Conservation (phyloP, 2,888 invertebrate genomes). For the Drosophila longiperda region DNA sequence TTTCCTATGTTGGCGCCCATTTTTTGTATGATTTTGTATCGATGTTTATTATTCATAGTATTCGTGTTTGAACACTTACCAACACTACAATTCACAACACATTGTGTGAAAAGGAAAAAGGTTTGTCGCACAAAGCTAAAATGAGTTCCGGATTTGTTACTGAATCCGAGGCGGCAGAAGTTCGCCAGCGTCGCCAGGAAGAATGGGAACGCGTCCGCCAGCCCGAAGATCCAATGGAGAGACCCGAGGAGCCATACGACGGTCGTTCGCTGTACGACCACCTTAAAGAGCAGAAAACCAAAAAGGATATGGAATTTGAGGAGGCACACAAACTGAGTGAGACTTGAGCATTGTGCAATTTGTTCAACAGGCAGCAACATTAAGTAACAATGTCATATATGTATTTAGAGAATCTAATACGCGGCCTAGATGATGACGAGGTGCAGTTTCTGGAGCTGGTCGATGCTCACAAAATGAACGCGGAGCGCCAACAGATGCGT, state of each 20-base stretch:
- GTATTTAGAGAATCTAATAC: constrained; percentile 90
- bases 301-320: constrained; percentile 96
- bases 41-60: constrained; percentile 6
- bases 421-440: constrained; percentile 98
- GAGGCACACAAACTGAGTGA: constrained; percentile 98
- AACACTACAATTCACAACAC: constrained; percentile 48
- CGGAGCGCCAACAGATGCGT: constrained; percentile 92
- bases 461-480: constrained; percentile 93
- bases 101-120: constrained; percentile 31
- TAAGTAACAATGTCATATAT: neutral
- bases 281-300: constrained; percentile 95
- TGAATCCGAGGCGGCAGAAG: constrained; percentile 93
- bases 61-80: neutral
- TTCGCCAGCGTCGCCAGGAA: constrained; percentile 92
- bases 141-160: constrained; percentile 98
- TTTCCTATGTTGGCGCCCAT: constrained; percentile 2
- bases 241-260: constrained; percentile 94
- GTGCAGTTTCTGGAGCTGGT: constrained; percentile 97
- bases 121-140: neutral
- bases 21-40: constrained; percentile 8
- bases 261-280: constrained; percentile 95
- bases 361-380: neutral
- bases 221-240: constrained; percentile 95
- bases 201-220: constrained; percentile 98
- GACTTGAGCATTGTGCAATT: constrained; percentile 70